These are phyloP conservation scores for Amphipyra tragopoginis DNA, from an alignment of 2,888 invertebrate species.

Conservation along the genomic window DNA sequence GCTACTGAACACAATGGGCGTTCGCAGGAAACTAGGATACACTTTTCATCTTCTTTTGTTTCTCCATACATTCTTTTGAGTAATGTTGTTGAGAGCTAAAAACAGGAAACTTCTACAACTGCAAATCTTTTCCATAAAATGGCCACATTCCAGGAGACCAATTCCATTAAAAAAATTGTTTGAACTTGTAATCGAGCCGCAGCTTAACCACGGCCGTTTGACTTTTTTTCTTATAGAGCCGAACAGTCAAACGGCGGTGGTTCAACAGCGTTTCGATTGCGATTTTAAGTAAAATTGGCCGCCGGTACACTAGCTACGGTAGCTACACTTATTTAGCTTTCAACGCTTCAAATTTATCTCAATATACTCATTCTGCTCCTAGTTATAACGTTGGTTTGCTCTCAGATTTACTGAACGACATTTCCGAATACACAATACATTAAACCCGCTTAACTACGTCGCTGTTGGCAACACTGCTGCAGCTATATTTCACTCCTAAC, in stretches of 20 bases:
- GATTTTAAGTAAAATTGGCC: too few species aligned
- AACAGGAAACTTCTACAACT: too few species aligned
- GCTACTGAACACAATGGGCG: slow-evolving; percentile 35
- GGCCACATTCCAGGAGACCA: too few species aligned
- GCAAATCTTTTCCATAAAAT: too few species aligned
- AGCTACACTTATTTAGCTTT: not conserved
- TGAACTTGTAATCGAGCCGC: too few species aligned
- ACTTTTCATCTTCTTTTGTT: slow-evolving; percentile 42
- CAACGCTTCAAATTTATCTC: not conserved
- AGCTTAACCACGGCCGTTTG: too few species aligned
- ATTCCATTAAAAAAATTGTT: too few species aligned
- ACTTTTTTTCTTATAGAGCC: too few species aligned
- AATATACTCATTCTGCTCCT: not conserved
- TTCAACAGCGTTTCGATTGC: too few species aligned
- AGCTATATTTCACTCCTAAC: slow-evolving; percentile 13
- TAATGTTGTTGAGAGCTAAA: not conserved
- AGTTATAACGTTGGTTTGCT: not conserved
- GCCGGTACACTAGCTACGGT: too few species aligned
- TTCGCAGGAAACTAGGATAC: slow-evolving; percentile 25
- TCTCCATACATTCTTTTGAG: slow-evolving; percentile 15
- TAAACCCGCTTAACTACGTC: not conserved
- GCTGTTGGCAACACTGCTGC: not conserved
- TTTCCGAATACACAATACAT: slow-evolving; percentile 3
- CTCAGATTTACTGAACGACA: not conserved
- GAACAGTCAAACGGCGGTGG: too few species aligned